These are phyloP conservation scores for Ceratina australensis DNA, from an alignment of 1,140 invertebrate genomes.

Conservation along the genomic window DNA sequence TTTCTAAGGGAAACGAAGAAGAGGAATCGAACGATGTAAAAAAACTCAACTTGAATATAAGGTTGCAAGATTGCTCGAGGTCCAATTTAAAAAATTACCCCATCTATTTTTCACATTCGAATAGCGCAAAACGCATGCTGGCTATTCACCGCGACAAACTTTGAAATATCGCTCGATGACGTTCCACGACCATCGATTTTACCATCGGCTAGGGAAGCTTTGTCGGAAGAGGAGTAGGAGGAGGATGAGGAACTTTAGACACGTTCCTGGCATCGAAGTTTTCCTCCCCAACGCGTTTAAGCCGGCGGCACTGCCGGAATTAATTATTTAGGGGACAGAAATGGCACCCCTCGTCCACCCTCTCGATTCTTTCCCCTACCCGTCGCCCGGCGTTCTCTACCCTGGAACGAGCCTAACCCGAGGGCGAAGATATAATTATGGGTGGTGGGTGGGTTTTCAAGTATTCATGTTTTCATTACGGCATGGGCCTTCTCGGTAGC, in stretches of 20 bases:
- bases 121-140: background rate
- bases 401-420: conserved; percentile 67
- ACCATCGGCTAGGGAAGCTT: background rate
- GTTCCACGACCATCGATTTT: conserved; percentile 53
- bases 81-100: conserved; percentile 3
- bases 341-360: conserved; percentile 70
- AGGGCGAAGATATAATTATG: conserved; percentile 78
- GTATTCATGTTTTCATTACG: conserved; percentile 79
- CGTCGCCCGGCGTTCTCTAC: conserved; percentile 45
- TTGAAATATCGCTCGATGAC: conserved; percentile 48
- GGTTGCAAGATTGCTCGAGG: too few relatives aligned
- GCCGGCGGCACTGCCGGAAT: conserved; percentile 76
- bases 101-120: background rate
- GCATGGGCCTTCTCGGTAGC: conserved; percentile 62
- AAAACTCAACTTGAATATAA: too few relatives aligned
- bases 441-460: conserved; percentile 75
- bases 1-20: too few relatives aligned
- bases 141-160: background rate
- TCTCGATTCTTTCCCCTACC: conserved; percentile 57
- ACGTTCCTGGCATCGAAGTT: conserved; percentile 61
- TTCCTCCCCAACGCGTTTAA: conserved; percentile 69
- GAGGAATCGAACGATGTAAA: too few relatives aligned
- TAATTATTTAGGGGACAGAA: conserved; percentile 80
- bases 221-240: background rate
- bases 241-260: conserved; percentile 57